Percentiles rank a stretch among this genome's conserved stretches.
These are phyloP conservation scores for Phallusia fumigata DNA, from an alignment of 23 tunicate species.

Conservation along the genomic window DNA sequence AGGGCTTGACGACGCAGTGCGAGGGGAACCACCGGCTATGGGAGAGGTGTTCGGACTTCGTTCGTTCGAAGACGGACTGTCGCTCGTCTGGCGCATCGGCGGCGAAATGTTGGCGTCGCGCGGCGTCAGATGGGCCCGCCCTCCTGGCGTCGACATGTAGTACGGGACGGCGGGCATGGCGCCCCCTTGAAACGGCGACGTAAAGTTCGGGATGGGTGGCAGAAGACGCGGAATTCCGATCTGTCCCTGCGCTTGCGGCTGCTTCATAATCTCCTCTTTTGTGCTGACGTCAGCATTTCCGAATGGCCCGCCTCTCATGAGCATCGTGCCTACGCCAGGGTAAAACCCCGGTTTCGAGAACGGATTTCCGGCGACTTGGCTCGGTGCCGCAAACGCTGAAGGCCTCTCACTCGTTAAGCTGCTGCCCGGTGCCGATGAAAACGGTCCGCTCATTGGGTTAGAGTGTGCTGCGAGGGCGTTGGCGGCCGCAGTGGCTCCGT, in stretches of 20 bases:
- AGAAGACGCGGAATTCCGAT: slow-evolving; percentile 32
- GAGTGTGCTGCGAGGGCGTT: slow-evolving; percentile 60
- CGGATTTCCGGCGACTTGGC: not conserved
- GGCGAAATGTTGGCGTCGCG: not conserved
- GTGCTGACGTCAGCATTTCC: slow-evolving; percentile 1
- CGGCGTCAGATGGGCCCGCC: not conserved
- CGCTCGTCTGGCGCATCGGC: slow-evolving; percentile 4
- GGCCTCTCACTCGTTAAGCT: not conserved
- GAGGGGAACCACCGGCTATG: slow-evolving; percentile 20
- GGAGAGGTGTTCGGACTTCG: slow-evolving; percentile 34
- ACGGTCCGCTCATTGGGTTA: slow-evolving; percentile 16
- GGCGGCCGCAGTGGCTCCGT: slow-evolving; percentile 86
- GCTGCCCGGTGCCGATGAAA: not conserved
- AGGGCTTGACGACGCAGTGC: slow-evolving; percentile 21
- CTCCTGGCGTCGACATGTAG: slow-evolving; percentile 39
- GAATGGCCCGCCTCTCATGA: slow-evolving; percentile 13
- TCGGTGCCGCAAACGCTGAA: not conserved
- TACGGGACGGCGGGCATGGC: slow-evolving; percentile 34
- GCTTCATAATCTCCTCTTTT: slow-evolving; percentile 3
- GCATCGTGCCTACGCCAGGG: slow-evolving; percentile 38
- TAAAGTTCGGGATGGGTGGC: slow-evolving; percentile 18
- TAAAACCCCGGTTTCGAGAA: slow-evolving; percentile 11
- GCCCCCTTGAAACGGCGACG: slow-evolving; percentile 17
- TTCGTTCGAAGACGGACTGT: slow-evolving; percentile 14
- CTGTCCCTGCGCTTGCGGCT: slow-evolving; percentile 34